These are phyloP conservation scores for Ctenomys sociabilis DNA, from an alignment of 2,113 vertebrate species.

Conservation along the genomic window DNA sequence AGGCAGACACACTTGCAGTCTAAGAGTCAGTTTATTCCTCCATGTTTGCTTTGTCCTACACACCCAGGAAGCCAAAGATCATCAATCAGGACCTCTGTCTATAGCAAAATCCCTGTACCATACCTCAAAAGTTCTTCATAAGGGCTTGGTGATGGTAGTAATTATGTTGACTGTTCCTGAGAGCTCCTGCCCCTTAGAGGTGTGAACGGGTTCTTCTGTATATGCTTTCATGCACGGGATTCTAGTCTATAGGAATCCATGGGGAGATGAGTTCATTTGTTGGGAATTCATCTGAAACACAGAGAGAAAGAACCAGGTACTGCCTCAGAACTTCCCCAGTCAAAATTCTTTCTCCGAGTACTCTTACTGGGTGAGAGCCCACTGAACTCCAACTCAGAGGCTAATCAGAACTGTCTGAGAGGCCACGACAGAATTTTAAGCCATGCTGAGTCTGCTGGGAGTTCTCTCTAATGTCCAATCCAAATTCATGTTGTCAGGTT, in stretches of 20 bases:
- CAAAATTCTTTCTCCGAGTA: background rate
- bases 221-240: background rate
- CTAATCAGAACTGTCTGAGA: background rate
- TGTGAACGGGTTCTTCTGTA: background rate
- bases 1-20: fast-evolving
- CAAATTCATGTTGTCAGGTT: background rate
- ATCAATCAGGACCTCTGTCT: background rate
- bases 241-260: background rate
- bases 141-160: background rate
- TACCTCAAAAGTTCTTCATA: background rate
- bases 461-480: background rate
- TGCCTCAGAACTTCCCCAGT: background rate
- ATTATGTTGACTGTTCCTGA: fast-evolving
- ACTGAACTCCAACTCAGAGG: background rate
- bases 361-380: fast-evolving
- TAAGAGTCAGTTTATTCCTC: background rate
- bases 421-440: background rate
- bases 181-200: background rate
- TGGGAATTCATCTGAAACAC: background rate
- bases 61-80: background rate
- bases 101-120: background rate
- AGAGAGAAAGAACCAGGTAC: background rate
- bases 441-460: background rate
- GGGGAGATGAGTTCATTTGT: background rate
- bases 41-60: background rate